Conservation (phyloP, 2,113 vertebrate species). For the Sceloporus undulatus region DNA sequence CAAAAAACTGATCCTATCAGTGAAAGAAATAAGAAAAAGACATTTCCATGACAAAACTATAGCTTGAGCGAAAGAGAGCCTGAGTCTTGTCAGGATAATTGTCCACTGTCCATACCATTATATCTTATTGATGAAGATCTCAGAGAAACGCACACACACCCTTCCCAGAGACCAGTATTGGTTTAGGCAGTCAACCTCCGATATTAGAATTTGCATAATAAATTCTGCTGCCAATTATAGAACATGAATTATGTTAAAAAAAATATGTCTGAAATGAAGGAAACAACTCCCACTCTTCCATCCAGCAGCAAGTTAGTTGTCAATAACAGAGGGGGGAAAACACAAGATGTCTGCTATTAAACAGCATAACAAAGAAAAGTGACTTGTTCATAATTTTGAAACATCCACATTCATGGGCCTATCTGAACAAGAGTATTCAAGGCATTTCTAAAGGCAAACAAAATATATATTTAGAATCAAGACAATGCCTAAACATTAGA, state of each 20-base stretch:
- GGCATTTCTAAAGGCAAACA: neutral
- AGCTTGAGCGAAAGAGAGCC: neutral
- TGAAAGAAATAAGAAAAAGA: conserved; percentile 25
- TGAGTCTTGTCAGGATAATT: conserved; percentile 26
- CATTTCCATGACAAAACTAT: conserved; percentile 34
- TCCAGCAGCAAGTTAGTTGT: neutral
- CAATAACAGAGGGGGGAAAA: neutral
- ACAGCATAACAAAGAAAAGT: neutral
- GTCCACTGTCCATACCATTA: neutral
- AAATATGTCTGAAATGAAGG: conserved; percentile 1
- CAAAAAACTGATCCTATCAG: conserved; percentile 22
- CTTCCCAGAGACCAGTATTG: neutral
- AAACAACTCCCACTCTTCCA: neutral
- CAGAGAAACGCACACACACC: neutral
- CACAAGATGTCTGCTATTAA: neutral
- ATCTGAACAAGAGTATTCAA: neutral
- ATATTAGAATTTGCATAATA: conserved; percentile 6
- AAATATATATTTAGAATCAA: neutral
- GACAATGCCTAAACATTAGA: neutral
- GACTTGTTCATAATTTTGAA: neutral
- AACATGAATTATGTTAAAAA: neutral
- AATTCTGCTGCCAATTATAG: neutral
- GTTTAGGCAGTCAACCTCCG: conserved; percentile 8
- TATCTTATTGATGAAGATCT: conserved; percentile 22
- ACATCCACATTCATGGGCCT: neutral